Conservation (phyloP, 2,888 invertebrate genomes). For the Leptura quadrifasciata region DNA sequence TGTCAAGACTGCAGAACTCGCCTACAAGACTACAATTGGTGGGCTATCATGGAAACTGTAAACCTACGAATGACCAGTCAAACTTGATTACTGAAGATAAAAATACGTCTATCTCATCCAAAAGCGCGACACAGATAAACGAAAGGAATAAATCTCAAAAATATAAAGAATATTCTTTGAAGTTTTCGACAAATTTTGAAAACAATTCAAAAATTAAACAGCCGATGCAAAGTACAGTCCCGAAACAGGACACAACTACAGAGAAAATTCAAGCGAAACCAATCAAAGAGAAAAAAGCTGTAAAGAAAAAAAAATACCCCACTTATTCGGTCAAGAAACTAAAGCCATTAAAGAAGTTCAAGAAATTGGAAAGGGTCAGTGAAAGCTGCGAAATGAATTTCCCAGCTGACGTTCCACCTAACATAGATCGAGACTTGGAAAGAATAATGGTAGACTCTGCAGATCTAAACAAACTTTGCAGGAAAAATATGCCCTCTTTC, state of each 20-base stretch:
- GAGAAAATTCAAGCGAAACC: neutral
- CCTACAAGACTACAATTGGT: neutral
- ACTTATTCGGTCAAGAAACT: neutral
- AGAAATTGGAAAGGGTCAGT: neutral
- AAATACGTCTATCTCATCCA: neutral
- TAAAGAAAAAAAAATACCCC: neutral
- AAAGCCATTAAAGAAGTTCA: neutral
- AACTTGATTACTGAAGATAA: neutral
- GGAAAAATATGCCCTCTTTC: constrained; percentile 13
- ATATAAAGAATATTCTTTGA: neutral
- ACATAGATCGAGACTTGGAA: neutral
- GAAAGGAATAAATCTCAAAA: neutral
- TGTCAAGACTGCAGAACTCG: neutral
- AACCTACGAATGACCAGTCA: neutral
- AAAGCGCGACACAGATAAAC: neutral
- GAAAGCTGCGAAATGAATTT: constrained; percentile 10
- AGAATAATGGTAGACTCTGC: neutral
- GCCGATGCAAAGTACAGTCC: neutral
- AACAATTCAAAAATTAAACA: neutral
- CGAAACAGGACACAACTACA: neutral
- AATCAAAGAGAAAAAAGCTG: neutral
- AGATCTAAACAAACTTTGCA: neutral
- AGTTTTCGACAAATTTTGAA: neutral
- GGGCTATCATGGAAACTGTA: neutral
- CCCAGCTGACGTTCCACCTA: neutral